Conservation (phyloP, 2,797 vertebrate species). For the Bothrops alternatus region DNA sequence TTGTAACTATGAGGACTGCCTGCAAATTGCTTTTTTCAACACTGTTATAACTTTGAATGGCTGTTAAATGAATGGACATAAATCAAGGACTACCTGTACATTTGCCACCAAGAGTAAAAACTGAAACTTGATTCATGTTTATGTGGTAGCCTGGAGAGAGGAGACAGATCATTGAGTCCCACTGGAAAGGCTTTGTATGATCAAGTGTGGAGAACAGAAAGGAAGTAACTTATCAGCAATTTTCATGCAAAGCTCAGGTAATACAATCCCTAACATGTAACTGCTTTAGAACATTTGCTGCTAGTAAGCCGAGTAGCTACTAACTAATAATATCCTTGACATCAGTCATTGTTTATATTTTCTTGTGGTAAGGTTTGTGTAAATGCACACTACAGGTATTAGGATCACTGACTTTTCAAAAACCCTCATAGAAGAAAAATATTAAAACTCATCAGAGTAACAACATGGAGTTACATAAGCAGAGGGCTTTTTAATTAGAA, state of each 20-base stretch:
- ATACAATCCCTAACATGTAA: not conserved
- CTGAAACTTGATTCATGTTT: slow-evolving; percentile 1
- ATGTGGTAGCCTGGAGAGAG: slow-evolving; percentile 14
- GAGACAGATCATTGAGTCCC: not conserved
- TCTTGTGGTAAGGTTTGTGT: not conserved
- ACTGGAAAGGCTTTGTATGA: not conserved
- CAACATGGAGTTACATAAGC: not conserved
- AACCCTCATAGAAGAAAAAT: not conserved
- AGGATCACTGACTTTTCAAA: not conserved
- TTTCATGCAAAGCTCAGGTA: not conserved
- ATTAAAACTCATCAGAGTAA: not conserved
- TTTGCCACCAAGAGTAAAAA: slow-evolving; percentile 1
- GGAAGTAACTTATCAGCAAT: not conserved
- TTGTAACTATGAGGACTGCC: not conserved
- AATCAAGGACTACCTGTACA: not conserved
- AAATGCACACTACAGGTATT: not conserved
- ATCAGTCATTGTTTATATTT: not conserved
- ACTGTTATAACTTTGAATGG: not conserved
- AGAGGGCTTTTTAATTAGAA: not conserved
- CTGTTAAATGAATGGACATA: not conserved
- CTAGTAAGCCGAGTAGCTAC: not conserved
- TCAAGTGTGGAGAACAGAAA: not conserved
- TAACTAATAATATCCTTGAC: not conserved
- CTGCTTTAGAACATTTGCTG: not conserved
- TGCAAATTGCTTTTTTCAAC: not conserved